These are phyloP conservation scores for Nibea coibor DNA, from an alignment of 2,113 vertebrate species.

Conservation along the genomic window DNA sequence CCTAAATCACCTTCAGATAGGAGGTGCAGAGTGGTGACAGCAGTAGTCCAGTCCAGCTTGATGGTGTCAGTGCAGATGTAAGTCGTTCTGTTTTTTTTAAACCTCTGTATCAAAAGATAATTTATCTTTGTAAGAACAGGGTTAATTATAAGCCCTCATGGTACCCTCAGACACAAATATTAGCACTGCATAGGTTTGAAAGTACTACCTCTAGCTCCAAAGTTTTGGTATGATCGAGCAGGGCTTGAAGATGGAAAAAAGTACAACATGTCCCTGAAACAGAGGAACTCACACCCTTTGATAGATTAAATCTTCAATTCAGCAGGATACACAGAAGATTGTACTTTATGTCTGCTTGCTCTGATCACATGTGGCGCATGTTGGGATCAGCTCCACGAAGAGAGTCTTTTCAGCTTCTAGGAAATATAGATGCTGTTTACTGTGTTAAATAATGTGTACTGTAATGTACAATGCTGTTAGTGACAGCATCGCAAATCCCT, in stretches of 20 bases:
- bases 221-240: background rate
- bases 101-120: background rate
- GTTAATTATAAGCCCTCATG: background rate
- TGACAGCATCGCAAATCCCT: background rate
- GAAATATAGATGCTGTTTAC: background rate
- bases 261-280: background rate
- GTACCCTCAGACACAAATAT: background rate
- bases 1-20: background rate
- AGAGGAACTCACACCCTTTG: background rate
- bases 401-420: background rate
- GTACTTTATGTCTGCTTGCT: background rate
- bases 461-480: background rate
- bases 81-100: constrained; percentile 19
- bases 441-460: background rate
- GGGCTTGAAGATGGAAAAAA: background rate
- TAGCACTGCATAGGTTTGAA: background rate
- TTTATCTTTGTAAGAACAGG: background rate
- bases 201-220: no score
- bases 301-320: background rate
- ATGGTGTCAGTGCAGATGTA: constrained; percentile 11
- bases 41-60: constrained; percentile 20
- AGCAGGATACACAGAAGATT: background rate
- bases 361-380: background rate
- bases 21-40: constrained; percentile 6
- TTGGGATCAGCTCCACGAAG: background rate